These are phyloP conservation scores for Alethe castanea DNA, from an alignment of 2,113 vertebrate species.

Conservation along the genomic window DNA sequence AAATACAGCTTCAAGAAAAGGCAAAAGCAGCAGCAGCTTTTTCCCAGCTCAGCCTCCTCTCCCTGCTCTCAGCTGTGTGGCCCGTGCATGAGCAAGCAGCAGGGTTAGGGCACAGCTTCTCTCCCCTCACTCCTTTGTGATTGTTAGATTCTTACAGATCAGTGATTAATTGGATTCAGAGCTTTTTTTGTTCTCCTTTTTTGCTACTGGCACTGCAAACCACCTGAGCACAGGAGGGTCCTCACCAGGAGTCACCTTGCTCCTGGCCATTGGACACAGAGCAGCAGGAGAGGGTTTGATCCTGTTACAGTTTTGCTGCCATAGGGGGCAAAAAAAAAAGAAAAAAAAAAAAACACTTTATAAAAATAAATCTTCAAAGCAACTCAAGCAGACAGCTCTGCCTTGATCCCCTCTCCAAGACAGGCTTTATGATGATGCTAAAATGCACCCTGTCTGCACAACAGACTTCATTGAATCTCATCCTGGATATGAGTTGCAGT, in stretches of 20 bases:
- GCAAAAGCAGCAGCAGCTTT: background rate
- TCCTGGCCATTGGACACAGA: background rate
- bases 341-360: background rate
- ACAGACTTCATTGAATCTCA: background rate
- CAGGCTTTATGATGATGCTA: background rate
- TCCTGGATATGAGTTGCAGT: background rate
- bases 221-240: background rate
- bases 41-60: background rate
- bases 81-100: background rate
- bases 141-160: background rate
- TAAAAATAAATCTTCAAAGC: constrained; percentile 1
- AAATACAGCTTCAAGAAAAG: background rate
- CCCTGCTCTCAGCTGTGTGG: background rate
- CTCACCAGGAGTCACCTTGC: constrained; percentile 1
- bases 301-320: background rate
- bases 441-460: background rate
- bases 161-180: background rate
- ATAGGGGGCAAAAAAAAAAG: background rate
- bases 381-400: background rate
- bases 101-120: background rate
- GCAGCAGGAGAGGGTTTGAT: background rate
- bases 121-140: background rate
- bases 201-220: background rate
- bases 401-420: background rate
- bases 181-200: background rate